phyloP scores from a whole-genome alignment of 1,140 invertebrate genomes.

The Aphidius gifuensis region DNA sequence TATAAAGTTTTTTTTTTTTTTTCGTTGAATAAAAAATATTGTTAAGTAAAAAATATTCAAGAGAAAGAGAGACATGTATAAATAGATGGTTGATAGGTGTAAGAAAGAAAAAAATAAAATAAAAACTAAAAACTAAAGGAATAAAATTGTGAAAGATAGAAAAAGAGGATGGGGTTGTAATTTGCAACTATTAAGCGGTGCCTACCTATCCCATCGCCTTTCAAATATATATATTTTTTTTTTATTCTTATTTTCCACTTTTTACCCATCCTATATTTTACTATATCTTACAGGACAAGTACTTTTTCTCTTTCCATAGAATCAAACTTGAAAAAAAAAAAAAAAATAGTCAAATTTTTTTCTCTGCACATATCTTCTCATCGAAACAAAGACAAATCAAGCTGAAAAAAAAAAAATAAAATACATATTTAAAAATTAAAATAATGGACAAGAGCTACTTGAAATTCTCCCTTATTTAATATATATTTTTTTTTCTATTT shows the following conservation, averaged over 20 bases:
- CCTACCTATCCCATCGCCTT: slow-evolving; percentile 27
- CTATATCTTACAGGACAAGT: slow-evolving; percentile 10
- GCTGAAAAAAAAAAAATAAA: no score
- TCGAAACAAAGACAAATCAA: no score
- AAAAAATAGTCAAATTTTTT: no score
- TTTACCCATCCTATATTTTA: not conserved
- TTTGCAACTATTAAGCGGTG: slow-evolving; percentile 46
- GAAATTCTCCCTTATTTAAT: no score
- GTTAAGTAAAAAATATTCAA: not conserved
- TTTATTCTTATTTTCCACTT: slow-evolving; percentile 12
- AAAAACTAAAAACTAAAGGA: slow-evolving; percentile 19
- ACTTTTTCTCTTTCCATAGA: not conserved
- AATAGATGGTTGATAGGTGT: not conserved
- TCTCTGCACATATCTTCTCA: no score
- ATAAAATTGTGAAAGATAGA: not conserved
- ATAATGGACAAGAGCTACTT: no score
- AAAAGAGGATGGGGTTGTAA: slow-evolving; percentile 36
- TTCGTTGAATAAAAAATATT: not conserved
- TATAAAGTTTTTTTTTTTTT: not conserved
- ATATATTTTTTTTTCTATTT: not conserved
- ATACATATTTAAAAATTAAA: no score
- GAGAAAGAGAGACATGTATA: slow-evolving; percentile 4
- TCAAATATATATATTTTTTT: slow-evolving; percentile 17
- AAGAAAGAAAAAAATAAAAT: slow-evolving; percentile 27
- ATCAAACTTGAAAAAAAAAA: no score